A percentile compares a stretch with the other conserved stretches of the same genome.
phyloP scores from a whole-genome alignment of 2,797 vertebrate species.

The Microchirus variegatus region DNA sequence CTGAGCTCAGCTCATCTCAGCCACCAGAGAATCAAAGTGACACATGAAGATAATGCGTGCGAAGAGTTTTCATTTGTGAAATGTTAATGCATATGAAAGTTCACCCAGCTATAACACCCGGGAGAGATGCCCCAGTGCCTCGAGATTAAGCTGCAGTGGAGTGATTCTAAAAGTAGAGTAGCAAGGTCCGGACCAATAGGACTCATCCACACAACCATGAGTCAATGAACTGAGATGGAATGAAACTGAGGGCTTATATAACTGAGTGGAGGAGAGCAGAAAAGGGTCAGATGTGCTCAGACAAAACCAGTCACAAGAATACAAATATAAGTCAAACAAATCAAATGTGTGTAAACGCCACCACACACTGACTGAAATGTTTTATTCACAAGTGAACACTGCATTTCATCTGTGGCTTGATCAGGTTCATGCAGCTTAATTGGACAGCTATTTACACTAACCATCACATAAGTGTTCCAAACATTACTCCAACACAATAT shows the following conservation, averaged over 20 bases:
- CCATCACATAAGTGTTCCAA: too few relatives aligned
- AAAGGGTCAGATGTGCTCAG: conserved; percentile 41
- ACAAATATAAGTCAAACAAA: too few relatives aligned
- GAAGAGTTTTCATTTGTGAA: conserved; percentile 23
- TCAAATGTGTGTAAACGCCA: too few relatives aligned
- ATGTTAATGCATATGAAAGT: conserved; percentile 18
- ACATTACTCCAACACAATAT: too few relatives aligned
- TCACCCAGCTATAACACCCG: background rate
- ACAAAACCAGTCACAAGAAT: conserved; percentile 17
- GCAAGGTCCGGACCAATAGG: conserved; percentile 43
- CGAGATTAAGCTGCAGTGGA: conserved; percentile 28
- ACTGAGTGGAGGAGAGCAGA: conserved; percentile 33
- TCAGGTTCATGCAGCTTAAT: too few relatives aligned
- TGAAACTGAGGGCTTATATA: conserved; percentile 62
- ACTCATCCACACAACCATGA: conserved; percentile 41
- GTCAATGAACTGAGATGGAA: conserved; percentile 54
- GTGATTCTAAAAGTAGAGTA: conserved; percentile 31
- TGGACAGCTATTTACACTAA: too few relatives aligned
- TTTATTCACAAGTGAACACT: too few relatives aligned
- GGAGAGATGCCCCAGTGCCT: conserved; percentile 21
- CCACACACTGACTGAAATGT: too few relatives aligned
- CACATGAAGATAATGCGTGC: conserved; percentile 15
- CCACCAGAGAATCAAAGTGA: conserved; percentile 18
- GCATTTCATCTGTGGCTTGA: too few relatives aligned
- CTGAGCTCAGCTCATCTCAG: conserved; percentile 1